Evolutionary conservation across 2,888 invertebrate genomes (phyloP).

Genomic region (Pterostichus madidus): DNA sequence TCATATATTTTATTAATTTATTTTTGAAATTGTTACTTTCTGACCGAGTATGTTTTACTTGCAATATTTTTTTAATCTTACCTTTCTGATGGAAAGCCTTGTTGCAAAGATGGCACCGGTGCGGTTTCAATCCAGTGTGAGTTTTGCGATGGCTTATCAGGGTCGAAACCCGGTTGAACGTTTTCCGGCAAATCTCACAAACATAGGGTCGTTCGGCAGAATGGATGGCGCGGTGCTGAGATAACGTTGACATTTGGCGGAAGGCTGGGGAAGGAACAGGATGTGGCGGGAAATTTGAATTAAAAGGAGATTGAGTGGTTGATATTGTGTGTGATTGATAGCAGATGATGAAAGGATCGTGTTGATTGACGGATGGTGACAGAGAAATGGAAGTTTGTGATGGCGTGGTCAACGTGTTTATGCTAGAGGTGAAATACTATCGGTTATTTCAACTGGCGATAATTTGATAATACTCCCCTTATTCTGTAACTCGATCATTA

Average conservation of each 20-base stretch:
- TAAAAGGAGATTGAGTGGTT: not conserved
- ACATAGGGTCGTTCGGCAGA: constrained; percentile 86
- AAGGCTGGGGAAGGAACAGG: constrained; percentile 77
- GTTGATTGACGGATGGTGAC: no score
- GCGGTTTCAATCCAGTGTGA: constrained; percentile 86
- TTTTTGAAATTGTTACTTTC: no score
- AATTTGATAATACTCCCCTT: no score
- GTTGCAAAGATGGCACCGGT: constrained; percentile 86
- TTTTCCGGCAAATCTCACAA: constrained; percentile 87
- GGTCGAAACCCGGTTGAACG: constrained; percentile 89
- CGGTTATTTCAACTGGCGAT: no score
- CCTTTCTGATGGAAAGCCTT: constrained; percentile 92
- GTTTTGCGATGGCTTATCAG: constrained; percentile 89
- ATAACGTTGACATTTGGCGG: constrained; percentile 86
- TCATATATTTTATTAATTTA: no score
- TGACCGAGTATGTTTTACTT: no score
- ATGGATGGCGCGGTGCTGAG: constrained; percentile 89
- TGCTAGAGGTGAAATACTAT: no score
- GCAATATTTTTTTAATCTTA: no score
- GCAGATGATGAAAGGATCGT: not conserved
- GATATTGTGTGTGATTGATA: not conserved
- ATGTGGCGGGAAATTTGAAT: constrained; percentile 3
- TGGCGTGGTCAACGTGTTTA: no score
- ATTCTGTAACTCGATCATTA: no score
- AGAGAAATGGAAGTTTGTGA: no score